Evolutionary conservation across 2,797 vertebrate species (phyloP).

Genomic region (Columba guinea): DNA sequence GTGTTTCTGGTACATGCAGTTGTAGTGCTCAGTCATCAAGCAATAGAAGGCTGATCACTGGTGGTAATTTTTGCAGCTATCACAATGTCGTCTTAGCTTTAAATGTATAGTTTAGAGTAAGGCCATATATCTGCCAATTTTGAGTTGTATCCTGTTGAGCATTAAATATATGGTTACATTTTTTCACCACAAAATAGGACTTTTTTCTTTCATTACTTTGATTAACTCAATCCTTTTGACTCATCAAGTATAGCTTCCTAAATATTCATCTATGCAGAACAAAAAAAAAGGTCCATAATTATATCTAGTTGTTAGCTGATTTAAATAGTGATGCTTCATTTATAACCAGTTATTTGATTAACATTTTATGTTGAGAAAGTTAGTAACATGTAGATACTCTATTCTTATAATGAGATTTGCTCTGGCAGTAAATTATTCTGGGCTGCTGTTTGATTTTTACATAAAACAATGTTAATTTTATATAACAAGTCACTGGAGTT

Average conservation of each 20-base stretch:
- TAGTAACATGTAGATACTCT: no score
- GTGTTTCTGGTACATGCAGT: background rate
- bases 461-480: no score
- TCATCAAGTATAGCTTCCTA: background rate
- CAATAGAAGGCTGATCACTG: background rate
- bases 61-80: background rate
- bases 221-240: background rate
- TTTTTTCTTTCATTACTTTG: background rate
- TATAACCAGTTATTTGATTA: no score
- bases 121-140: background rate
- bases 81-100: background rate
- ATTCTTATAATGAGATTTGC: no score
- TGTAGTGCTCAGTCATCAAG: background rate
- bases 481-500: no score
- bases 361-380: no score
- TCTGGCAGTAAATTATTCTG: no score
- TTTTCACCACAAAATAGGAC: background rate
- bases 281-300: no score
- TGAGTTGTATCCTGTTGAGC: no score
- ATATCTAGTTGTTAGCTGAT: no score
- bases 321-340: no score
- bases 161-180: background rate
- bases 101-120: background rate
- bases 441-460: no score
- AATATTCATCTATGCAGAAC: background rate